phyloP scores from a whole-genome alignment of 2,113 vertebrate genomes.

The Romanogobio albipinnatus region DNA sequence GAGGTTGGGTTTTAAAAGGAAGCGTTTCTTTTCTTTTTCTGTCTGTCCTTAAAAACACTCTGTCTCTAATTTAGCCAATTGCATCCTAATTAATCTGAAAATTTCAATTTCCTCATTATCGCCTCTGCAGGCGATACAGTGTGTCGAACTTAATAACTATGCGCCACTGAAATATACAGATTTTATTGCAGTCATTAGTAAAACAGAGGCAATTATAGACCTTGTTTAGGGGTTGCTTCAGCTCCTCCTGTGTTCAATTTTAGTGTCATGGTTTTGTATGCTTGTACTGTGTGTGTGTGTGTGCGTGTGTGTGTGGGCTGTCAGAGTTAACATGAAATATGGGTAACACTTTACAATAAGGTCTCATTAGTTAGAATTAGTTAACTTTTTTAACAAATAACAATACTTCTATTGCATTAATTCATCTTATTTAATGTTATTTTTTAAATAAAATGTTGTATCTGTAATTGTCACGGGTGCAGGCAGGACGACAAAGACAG shows the following conservation, averaged over 20 bases:
- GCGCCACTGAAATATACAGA: not conserved
- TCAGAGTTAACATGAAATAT: no score
- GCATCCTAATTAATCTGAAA: not conserved
- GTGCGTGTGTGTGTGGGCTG: no score
- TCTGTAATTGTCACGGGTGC: no score
- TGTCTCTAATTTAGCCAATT: not conserved
- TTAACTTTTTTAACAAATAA: no score
- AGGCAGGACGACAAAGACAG: no score
- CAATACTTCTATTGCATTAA: no score
- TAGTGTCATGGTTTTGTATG: not conserved
- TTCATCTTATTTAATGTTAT: no score
- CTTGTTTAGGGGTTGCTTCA: not conserved
- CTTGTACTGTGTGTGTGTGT: no score
- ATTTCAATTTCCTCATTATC: not conserved
- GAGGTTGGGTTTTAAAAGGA: conserved; percentile 14
- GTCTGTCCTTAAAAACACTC: not conserved
- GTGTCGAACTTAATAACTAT: not conserved
- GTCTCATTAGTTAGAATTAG: no score
- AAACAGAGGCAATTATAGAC: not conserved
- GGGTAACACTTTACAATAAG: no score
- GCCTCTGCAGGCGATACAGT: not conserved
- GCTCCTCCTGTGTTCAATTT: not conserved
- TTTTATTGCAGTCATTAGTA: not conserved
- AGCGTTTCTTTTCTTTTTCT: not conserved
- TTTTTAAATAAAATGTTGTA: no score